Conservation (phyloP, 2,113 vertebrate species). For the Pholis gunnellus region DNA sequence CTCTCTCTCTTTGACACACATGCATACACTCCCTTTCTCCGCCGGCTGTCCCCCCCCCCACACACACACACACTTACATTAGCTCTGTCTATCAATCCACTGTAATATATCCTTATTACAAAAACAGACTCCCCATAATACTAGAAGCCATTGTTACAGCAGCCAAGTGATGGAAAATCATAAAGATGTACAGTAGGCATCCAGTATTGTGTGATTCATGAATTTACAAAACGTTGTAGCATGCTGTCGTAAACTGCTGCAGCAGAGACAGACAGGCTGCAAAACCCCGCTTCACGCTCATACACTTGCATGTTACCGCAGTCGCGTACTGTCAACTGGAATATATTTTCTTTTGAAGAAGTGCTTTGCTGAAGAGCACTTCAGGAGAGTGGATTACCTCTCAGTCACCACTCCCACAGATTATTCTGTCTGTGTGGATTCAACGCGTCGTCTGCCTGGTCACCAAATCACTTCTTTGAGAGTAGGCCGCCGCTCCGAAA, state of each 20-base stretch:
- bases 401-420: conserved; percentile 54
- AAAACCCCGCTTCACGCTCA: conserved; percentile 14
- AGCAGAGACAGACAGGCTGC: conserved; percentile 1
- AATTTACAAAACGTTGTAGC: conserved; percentile 42
- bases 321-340: conserved; percentile 30
- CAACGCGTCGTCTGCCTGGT: conserved; percentile 57
- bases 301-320: conserved; percentile 23
- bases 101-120: conserved; percentile 59
- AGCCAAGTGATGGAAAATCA: conserved; percentile 40
- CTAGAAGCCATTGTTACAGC: conserved; percentile 48
- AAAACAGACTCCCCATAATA: conserved; percentile 55
- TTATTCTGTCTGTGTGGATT: conserved; percentile 52
- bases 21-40: conserved; percentile 26
- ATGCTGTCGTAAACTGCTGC: conserved; percentile 39
- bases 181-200: conserved; percentile 40
- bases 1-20: conserved; percentile 37
- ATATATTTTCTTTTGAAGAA: conserved; percentile 37
- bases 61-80: conserved; percentile 37
- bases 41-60: conserved; percentile 14
- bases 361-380: conserved; percentile 73
- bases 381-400: conserved; percentile 69
- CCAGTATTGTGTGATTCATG: conserved; percentile 29
- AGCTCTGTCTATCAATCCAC: conserved; percentile 42
- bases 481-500: conserved; percentile 32
- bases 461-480: conserved; percentile 53